Evolutionary conservation across 2,113 vertebrate species (phyloP).

Genomic region (Irena cyanogastra): DNA sequence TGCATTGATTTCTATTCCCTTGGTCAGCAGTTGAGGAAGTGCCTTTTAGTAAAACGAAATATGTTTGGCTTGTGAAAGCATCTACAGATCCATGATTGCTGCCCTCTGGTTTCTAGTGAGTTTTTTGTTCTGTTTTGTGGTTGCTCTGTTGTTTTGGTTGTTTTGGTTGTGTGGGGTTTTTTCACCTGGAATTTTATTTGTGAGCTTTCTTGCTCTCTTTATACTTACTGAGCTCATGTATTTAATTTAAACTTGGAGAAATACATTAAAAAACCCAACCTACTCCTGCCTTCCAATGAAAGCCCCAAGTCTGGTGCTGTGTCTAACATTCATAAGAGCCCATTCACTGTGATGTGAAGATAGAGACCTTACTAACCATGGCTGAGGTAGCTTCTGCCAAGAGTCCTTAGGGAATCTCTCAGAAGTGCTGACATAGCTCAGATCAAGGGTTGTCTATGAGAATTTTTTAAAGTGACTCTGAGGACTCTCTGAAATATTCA

Average conservation of each 20-base stretch:
- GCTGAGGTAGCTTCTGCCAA: background rate
- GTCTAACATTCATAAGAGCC: background rate
- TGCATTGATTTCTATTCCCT: background rate
- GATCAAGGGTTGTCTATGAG: background rate
- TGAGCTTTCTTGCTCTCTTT: background rate
- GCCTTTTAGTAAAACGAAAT: background rate
- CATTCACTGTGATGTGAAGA: background rate
- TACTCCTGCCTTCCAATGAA: background rate
- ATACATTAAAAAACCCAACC: background rate
- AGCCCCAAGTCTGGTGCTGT: background rate
- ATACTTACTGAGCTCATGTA: background rate
- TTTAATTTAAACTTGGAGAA: background rate
- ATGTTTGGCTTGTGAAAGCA: background rate
- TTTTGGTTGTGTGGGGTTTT: background rate
- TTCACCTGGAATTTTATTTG: background rate
- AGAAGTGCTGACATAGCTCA: background rate
- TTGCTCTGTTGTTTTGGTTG: background rate
- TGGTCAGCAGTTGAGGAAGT: background rate
- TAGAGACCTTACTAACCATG: background rate
- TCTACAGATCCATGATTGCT: background rate
- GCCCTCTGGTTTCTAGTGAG: background rate
- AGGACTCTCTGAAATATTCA: background rate
- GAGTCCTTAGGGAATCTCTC: background rate
- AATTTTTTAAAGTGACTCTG: background rate
- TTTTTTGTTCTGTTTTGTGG: background rate